phyloP scores from a whole-genome alignment of 2,888 invertebrate species.

The Drosophila nigricruria region DNA sequence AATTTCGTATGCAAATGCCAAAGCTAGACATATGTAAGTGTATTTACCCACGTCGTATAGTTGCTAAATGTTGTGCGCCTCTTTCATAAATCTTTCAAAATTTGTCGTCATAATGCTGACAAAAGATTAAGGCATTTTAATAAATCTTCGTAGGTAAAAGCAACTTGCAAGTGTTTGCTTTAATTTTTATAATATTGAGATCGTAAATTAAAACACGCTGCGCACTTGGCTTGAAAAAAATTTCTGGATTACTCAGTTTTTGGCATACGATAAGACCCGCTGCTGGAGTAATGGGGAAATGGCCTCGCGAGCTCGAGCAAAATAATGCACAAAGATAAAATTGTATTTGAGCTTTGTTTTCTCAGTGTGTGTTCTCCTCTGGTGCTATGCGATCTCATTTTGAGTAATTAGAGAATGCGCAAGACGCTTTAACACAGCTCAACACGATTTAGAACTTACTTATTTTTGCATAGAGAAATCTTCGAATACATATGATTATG shows the following conservation, averaged over 20 bases:
- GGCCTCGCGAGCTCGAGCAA: constrained; percentile 4
- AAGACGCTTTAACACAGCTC: constrained; percentile 14
- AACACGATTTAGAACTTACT: not conserved
- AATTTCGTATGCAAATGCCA: constrained; percentile 46
- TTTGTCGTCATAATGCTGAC: constrained; percentile 57
- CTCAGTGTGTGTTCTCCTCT: constrained; percentile 3
- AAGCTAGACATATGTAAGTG: constrained; percentile 9
- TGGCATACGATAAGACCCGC: constrained; percentile 38
- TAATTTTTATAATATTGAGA: constrained; percentile 32
- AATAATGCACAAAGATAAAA: constrained; percentile 17
- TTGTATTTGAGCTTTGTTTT: constrained; percentile 8
- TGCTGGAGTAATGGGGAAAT: constrained; percentile 9
- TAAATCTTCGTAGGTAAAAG: constrained; percentile 54
- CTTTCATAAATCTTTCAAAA: constrained; percentile 55
- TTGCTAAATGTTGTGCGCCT: constrained; percentile 10
- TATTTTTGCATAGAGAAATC: not conserved
- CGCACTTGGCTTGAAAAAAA: constrained; percentile 25
- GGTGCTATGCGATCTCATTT: constrained; percentile 17
- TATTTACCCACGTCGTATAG: not conserved
- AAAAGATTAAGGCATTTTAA: constrained; percentile 71
- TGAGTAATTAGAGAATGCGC: constrained; percentile 11
- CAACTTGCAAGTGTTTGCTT: constrained; percentile 12
- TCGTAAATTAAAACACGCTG: constrained; percentile 36
- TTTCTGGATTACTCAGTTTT: constrained; percentile 26
- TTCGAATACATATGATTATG: not conserved